Evolutionary conservation across 2,888 invertebrate genomes (phyloP).

Genomic region (Cremastinae sp.): DNA sequence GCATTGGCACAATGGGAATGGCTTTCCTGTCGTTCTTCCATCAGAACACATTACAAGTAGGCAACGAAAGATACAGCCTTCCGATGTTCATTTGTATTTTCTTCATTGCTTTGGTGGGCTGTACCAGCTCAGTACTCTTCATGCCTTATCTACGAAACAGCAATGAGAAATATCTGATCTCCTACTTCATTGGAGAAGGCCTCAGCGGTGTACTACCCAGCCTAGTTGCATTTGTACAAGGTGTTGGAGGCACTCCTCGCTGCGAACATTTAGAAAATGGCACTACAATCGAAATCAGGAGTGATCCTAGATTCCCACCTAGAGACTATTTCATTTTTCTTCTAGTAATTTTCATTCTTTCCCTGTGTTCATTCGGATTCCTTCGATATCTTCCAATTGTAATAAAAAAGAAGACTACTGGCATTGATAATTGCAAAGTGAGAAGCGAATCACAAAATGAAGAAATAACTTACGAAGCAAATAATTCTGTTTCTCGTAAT

Average conservation of each 20-base stretch:
- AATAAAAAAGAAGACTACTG: conserved; percentile 51
- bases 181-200: conserved; percentile 91
- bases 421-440: not conserved
- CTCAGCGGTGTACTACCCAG: conserved; percentile 91
- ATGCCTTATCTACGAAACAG: conserved; percentile 92
- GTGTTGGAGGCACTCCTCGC: conserved; percentile 85
- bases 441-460: not conserved
- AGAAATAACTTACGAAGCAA: not conserved
- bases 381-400: conserved; percentile 64
- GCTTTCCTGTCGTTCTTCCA: conserved; percentile 84
- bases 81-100: conserved; percentile 85
- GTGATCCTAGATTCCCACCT: conserved; percentile 84
- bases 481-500: no score
- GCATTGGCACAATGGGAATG: conserved; percentile 82
- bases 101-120: conserved; percentile 88
- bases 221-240: conserved; percentile 88
- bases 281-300: conserved; percentile 78
- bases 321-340: conserved; percentile 85
- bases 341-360: conserved; percentile 84
- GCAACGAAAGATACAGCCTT: conserved; percentile 82
- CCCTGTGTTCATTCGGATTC: conserved; percentile 81
- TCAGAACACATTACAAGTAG: conserved; percentile 82
- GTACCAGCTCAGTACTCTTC: conserved; percentile 92
- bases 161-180: conserved; percentile 87
- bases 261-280: conserved; percentile 76